Evolutionary conservation across 2,113 vertebrate species (phyloP), one percentile per base, ranked within the genome.

Genomic region (Tenrec ecaudatus): DNA sequence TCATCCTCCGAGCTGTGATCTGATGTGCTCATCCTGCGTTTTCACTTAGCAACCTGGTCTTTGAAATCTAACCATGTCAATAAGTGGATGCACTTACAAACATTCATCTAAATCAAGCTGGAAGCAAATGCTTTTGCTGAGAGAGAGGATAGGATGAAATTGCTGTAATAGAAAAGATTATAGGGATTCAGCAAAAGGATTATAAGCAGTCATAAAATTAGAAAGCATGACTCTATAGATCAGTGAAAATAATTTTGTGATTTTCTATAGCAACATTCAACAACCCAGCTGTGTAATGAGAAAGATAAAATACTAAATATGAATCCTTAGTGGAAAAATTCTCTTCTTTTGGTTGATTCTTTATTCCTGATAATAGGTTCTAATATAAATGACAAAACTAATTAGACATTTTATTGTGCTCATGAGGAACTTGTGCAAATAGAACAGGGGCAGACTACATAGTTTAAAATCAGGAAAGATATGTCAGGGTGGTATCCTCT

Each of bases 221-320:
- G 95, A 97, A 95, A 95, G 83, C 64, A 83, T 88, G 80, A 93
- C 89, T 93, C 73, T 79, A 93, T 76, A 90, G 82, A 93, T 92
- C 86, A 92, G 80, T 83, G 64, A 94, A 79, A 96, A 96, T 38
- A 92, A 88, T 68, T 95, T 93, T 93, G 76, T 93, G 92, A 95
- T 95, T 96, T 96, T 96, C 94, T 88, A 86, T 88, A 95, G 93
- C 94, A 92, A 95, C 71, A 92, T 92, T 95, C 93, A 93, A 85
- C 64, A 94, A 43, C 95, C 93, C 94, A 95, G 94, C 88, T 96
- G 95, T 88, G 64, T 86, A 82, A 80, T 60, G 76, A 93, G 53
- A 90, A 16, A 91, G 93, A 90, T 78, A 40, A 62, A 27, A 36
- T 25, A 38, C 68, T 89, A 86, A 89, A 88, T 38, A 91, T 95